Percentiles rank a stretch among this genome's conserved stretches.
Evolutionary conservation across 2,888 invertebrate genomes (phyloP).

Genomic region (Nycteola revayana): DNA sequence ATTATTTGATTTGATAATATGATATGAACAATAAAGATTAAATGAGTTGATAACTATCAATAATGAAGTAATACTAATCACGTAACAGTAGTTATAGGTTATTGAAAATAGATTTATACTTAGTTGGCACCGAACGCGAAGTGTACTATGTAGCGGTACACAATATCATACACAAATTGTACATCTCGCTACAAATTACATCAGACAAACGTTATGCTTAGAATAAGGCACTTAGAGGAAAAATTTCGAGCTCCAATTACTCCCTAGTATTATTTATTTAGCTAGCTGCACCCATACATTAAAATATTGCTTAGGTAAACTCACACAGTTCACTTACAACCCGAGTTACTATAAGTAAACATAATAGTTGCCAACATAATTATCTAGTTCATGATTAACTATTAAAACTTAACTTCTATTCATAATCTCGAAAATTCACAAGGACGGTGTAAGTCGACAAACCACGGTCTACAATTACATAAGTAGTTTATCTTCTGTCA

Average conservation of each 20-base stretch:
- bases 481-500: slow-evolving; percentile 64
- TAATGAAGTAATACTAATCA: slow-evolving; percentile 42
- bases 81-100: slow-evolving; percentile 35
- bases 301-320: slow-evolving; percentile 42
- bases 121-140: slow-evolving; percentile 46
- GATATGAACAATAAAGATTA: slow-evolving; percentile 31
- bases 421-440: slow-evolving; percentile 80
- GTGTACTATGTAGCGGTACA: slow-evolving; percentile 14
- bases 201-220: slow-evolving; percentile 19
- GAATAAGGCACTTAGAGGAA: slow-evolving; percentile 45
- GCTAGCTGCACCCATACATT: slow-evolving; percentile 60
- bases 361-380: slow-evolving; percentile 66
- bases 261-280: slow-evolving; percentile 44
- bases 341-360: slow-evolving; percentile 36
- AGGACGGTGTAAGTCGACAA: slow-evolving; percentile 81
- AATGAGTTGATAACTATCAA: slow-evolving; percentile 30
- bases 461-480: slow-evolving; percentile 63
- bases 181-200: slow-evolving; percentile 9
- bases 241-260: slow-evolving; percentile 33
- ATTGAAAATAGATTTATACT: slow-evolving; percentile 43
- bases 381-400: slow-evolving; percentile 64
- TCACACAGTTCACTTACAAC: slow-evolving; percentile 47
- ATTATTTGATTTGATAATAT: slow-evolving; percentile 39
- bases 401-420: slow-evolving; percentile 68
- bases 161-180: slow-evolving; percentile 12